A percentile compares a stretch with the other conserved stretches of the same genome.
Evolutionary conservation across 1,140 invertebrate species (phyloP).

Genomic region (Lasioglossum baleicum): DNA sequence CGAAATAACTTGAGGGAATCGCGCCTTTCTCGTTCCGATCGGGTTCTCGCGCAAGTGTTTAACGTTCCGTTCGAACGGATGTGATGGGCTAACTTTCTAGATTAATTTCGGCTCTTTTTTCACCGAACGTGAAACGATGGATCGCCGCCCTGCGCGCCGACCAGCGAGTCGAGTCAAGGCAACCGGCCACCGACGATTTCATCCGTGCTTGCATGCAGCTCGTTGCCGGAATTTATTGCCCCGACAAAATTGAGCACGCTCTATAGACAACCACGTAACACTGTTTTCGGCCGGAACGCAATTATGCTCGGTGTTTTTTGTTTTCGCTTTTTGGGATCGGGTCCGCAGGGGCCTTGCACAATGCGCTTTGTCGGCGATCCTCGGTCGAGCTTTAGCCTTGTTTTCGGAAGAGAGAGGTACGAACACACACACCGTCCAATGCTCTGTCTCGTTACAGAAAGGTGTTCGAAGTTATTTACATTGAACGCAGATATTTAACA

Average conservation of each 20-base stretch:
- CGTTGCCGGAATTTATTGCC: constrained; percentile 39
- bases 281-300: constrained; percentile 54
- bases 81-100: background rate
- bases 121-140: background rate
- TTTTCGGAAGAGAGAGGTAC: constrained; percentile 52
- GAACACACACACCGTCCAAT: constrained; percentile 31
- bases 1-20: background rate
- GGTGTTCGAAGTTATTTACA: too few species aligned
- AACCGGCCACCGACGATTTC: constrained; percentile 14
- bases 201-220: background rate
- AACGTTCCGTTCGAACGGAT: background rate
- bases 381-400: constrained; percentile 33
- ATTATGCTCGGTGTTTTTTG: constrained; percentile 56
- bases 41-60: background rate
- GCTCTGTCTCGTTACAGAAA: too few species aligned
- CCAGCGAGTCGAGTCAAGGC: background rate
- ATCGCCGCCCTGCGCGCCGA: too few species aligned
- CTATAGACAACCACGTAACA: constrained; percentile 18
- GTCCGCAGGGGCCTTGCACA: constrained; percentile 24
- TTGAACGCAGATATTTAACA: too few species aligned
- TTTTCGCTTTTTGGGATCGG: constrained; percentile 54
- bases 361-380: constrained; percentile 44
- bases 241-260: constrained; percentile 37
- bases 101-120: constrained; percentile 36
- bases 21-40: background rate